Conservation (phyloP, 2,797 vertebrate species). For the Hyperoplus lanceolatus region DNA sequence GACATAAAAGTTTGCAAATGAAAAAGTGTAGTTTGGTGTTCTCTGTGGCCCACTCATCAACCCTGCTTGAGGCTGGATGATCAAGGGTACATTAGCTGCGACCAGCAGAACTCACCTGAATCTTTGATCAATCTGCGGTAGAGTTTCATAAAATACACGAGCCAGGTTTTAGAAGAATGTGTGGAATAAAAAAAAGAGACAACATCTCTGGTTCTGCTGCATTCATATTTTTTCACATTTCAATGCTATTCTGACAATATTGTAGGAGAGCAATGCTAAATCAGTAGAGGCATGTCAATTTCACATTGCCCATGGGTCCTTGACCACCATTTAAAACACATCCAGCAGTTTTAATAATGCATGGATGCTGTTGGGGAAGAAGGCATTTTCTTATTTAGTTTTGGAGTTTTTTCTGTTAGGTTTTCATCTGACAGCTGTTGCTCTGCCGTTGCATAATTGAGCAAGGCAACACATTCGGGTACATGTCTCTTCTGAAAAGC, state of each 20-base stretch:
- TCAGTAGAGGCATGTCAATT: neutral
- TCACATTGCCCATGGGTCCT: neutral
- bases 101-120: neutral
- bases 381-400: neutral
- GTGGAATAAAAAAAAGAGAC: neutral
- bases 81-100: neutral
- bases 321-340: constrained; percentile 3
- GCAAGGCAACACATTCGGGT: constrained; percentile 14
- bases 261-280: neutral
- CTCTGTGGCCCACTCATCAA: neutral
- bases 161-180: neutral
- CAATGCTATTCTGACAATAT: neutral
- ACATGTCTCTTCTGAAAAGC: constrained; percentile 13
- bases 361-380: neutral
- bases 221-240: neutral
- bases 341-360: constrained; percentile 8
- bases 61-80: neutral
- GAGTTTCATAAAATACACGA: neutral
- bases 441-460: constrained; percentile 28
- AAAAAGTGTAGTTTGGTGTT: neutral
- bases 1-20: neutral
- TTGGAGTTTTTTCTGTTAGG: neutral
- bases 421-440: constrained; percentile 49
- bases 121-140: neutral
- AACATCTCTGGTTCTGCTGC: neutral